phyloP scores from a whole-genome alignment of 2,888 invertebrate genomes.

The Stratiomys singularior region DNA sequence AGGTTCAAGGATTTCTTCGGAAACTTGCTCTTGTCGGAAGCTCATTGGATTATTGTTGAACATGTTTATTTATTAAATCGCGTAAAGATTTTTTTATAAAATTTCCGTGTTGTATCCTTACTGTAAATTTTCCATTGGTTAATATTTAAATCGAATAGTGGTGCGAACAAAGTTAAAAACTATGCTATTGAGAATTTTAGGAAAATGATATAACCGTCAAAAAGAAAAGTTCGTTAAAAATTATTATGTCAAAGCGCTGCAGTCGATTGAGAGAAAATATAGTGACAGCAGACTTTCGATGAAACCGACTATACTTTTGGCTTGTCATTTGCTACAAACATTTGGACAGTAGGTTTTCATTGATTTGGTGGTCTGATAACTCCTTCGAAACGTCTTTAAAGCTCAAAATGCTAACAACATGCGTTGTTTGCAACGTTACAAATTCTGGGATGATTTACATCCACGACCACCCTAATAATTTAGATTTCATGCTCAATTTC shows the following conservation, averaged over 20 bases:
- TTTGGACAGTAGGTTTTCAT: background rate
- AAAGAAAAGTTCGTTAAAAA: background rate
- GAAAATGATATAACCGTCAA: slow-evolving; percentile 5
- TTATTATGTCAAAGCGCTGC: slow-evolving; percentile 1
- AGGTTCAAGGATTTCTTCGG: slow-evolving; percentile 25
- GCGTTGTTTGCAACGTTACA: slow-evolving; percentile 46
- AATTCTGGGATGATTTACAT: slow-evolving; percentile 47
- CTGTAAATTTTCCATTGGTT: slow-evolving; percentile 9
- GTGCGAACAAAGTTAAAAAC: background rate
- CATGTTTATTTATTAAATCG: slow-evolving; percentile 20
- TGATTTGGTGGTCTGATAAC: background rate
- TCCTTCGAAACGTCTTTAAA: background rate
- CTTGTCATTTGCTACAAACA: background rate
- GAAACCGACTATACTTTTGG: background rate
- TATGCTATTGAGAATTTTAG: background rate
- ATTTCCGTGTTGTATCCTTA: background rate
- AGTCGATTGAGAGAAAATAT: background rate
- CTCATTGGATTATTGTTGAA: slow-evolving; percentile 29
- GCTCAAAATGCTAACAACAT: slow-evolving; percentile 42
- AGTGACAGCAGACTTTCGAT: background rate
- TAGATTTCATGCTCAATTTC: slow-evolving; percentile 45
- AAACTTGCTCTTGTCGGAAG: slow-evolving; percentile 9
- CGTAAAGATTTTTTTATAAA: slow-evolving; percentile 24
- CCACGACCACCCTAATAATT: slow-evolving; percentile 40
- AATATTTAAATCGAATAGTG: background rate